Conservation (phyloP, 2,797 vertebrate genomes). For the Nyctalus aviator region DNA sequence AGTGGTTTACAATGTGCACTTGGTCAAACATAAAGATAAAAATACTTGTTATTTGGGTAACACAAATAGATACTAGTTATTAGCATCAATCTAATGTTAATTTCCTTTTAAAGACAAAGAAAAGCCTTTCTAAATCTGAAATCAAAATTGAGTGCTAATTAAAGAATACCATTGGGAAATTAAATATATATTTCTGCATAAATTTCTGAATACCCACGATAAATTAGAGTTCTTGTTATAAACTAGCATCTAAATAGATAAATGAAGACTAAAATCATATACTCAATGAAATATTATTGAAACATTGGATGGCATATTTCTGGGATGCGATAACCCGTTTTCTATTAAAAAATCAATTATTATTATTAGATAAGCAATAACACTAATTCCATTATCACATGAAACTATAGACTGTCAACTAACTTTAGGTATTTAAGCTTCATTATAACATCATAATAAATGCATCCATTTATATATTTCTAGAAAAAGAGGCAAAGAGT, state of each 20-base stretch:
- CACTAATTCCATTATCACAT: not conserved
- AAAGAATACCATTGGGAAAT: conserved; percentile 49
- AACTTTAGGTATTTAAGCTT: not conserved
- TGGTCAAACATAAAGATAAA: conserved; percentile 78
- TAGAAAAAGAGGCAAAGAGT: not conserved
- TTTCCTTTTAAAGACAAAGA: conserved; percentile 59
- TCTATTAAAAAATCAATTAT: conserved; percentile 35
- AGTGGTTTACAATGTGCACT: conserved; percentile 71
- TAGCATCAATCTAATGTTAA: conserved; percentile 68
- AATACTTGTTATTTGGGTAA: conserved; percentile 74
- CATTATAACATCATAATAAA: not conserved
- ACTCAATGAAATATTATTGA: conserved; percentile 64
- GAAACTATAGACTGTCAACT: not conserved
- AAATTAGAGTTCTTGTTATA: conserved; percentile 62
- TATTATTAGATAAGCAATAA: conserved; percentile 34
- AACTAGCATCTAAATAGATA: conserved; percentile 60
- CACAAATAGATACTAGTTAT: conserved; percentile 73
- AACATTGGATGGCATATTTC: not conserved
- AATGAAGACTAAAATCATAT: conserved; percentile 50
- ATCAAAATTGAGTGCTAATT: conserved; percentile 67
- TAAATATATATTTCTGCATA: conserved; percentile 26
- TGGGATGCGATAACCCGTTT: conserved; percentile 30
- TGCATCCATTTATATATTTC: not conserved
- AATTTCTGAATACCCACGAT: conserved; percentile 10
- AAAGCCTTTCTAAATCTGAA: conserved; percentile 64